phyloP scores from a whole-genome alignment of 2,113 vertebrate species.

The Macaca mulatta region DNA sequence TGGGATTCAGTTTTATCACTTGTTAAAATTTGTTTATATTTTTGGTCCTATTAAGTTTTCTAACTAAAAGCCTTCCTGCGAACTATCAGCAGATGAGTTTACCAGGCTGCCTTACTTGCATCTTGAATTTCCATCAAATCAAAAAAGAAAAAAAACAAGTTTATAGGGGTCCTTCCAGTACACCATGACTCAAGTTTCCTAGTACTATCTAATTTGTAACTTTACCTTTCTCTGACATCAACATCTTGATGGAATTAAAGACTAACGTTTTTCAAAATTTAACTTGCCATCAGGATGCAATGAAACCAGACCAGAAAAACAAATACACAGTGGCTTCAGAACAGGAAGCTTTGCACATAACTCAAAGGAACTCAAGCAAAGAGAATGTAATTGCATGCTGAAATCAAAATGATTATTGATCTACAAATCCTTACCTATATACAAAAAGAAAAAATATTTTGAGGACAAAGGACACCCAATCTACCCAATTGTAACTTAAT shows the following conservation, averaged over 20 bases:
- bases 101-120: not conserved
- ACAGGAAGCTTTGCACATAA: conserved; percentile 34
- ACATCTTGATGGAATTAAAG: conserved; percentile 61
- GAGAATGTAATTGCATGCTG: conserved; percentile 51
- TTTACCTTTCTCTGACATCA: conserved; percentile 50
- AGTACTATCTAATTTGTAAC: conserved; percentile 20
- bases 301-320: conserved; percentile 49
- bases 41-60: not conserved
- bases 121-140: not conserved
- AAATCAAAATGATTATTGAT: conserved; percentile 60
- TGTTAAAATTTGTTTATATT: not conserved
- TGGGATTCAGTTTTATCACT: not conserved
- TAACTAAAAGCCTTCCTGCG: not conserved
- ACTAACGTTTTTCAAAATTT: conserved; percentile 22
- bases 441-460: conserved; percentile 6
- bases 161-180: not conserved
- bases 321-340: conserved; percentile 12
- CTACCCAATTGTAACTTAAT: not conserved
- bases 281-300: not conserved
- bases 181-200: not conserved
- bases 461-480: not conserved
- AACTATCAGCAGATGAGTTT: not conserved
- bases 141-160: not conserved
- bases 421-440: conserved; percentile 31
- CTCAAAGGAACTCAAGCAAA: conserved; percentile 59